Conservation (phyloP, 2,113 vertebrate species). For the Nesoenas mayeri region DNA sequence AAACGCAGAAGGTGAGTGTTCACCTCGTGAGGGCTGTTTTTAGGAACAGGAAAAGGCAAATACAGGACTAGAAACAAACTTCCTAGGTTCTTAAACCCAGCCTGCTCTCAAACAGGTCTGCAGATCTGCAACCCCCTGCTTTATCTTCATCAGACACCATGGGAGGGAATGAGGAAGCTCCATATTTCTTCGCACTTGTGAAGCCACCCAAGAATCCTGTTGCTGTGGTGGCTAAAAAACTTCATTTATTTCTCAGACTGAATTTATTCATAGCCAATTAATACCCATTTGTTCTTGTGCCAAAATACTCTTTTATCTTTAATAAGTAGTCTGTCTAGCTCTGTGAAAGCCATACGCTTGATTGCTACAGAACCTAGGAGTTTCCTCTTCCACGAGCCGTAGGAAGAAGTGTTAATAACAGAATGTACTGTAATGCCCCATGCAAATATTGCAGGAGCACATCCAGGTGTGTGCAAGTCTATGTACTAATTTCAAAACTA, state of each 20-base stretch:
- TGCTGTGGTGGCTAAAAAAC: not conserved
- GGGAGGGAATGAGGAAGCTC: not conserved
- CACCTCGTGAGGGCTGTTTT: not conserved
- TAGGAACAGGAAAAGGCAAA: not conserved
- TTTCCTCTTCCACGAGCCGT: not conserved
- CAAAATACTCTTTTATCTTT: conserved; percentile 16
- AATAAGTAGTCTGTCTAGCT: not conserved
- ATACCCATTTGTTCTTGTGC: not conserved
- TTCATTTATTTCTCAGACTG: not conserved
- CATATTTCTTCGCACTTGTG: not conserved
- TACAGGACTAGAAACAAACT: not conserved
- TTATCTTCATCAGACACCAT: not conserved
- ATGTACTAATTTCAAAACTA: not conserved
- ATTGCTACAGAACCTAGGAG: not conserved
- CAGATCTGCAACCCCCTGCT: not conserved
- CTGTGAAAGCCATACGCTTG: not conserved
- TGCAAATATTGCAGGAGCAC: conserved; percentile 6
- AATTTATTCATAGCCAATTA: conserved; percentile 13
- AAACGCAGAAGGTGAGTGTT: not conserved
- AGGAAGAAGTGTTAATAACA: not conserved
- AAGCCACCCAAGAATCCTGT: not conserved
- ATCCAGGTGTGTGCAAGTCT: not conserved
- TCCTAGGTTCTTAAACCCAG: not conserved
- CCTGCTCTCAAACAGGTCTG: not conserved
- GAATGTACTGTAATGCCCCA: not conserved